Evolutionary conservation across 2,113 vertebrate genomes (phyloP).

Genomic region (Lanius ludovicianus): DNA sequence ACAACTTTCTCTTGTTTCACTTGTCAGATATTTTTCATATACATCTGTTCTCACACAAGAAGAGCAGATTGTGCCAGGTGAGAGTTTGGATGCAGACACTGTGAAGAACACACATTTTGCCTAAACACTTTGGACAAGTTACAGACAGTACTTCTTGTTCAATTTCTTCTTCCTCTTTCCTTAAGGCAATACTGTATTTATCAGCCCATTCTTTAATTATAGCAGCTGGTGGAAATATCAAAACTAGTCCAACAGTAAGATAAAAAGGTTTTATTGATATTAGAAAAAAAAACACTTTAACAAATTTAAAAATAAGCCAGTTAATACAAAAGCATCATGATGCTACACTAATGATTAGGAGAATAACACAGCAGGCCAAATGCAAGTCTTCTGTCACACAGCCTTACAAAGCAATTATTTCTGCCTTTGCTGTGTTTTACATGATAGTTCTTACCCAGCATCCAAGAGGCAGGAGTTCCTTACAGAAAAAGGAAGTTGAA

Average conservation of each 20-base stretch:
- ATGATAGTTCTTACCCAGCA: background rate
- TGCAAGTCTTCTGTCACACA: background rate
- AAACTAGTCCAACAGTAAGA: background rate
- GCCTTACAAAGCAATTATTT: background rate
- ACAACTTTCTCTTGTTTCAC: background rate
- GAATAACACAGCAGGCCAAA: background rate
- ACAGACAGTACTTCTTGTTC: background rate
- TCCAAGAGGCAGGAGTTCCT: background rate
- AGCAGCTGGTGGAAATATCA: background rate
- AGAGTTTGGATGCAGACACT: background rate
- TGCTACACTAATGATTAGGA: background rate
- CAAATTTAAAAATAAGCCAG: background rate
- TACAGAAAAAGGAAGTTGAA: background rate
- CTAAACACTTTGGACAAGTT: background rate
- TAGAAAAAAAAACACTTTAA: background rate
- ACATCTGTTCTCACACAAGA: background rate
- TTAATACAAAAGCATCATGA: background rate
- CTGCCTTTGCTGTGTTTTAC: background rate
- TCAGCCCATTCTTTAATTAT: background rate
- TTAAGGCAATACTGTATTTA: background rate
- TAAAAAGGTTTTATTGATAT: constrained; percentile 34
- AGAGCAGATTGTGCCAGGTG: background rate
- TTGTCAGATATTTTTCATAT: background rate
- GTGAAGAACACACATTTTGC: background rate
- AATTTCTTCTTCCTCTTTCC: background rate